Evolutionary conservation across 2,888 invertebrate genomes (phyloP).

Genomic region (Spisula subtruncata): DNA sequence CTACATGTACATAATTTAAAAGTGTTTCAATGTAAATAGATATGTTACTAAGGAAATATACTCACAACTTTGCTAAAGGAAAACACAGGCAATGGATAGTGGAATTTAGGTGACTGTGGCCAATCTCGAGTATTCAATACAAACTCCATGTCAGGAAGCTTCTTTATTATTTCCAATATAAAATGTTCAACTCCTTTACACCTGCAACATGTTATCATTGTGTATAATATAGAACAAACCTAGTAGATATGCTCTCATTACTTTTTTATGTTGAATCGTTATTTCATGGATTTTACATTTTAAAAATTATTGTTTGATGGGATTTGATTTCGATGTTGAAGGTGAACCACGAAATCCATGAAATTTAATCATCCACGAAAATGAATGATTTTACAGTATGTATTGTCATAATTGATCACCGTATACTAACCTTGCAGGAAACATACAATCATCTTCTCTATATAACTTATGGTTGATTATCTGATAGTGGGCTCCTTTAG

Average conservation of each 20-base stretch:
- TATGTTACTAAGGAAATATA: background rate
- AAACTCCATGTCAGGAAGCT: constrained; percentile 94
- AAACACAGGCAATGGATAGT: constrained; percentile 92
- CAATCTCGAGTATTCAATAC: constrained; percentile 97
- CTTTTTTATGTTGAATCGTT: too few species aligned
- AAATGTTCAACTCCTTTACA: constrained; percentile 97
- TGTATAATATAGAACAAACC: too few species aligned
- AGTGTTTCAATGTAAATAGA: too few species aligned
- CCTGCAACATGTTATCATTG: constrained; percentile 86
- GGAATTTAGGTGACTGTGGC: constrained; percentile 93
- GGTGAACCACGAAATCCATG: too few species aligned
- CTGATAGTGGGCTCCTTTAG: constrained; percentile 93
- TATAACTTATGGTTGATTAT: constrained; percentile 94
- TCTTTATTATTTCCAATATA: constrained; percentile 91
- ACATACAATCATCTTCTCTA: constrained; percentile 95
- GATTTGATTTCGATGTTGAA: too few species aligned
- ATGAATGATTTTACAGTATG: too few species aligned
- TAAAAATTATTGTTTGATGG: too few species aligned
- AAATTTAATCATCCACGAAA: too few species aligned
- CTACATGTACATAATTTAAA: too few species aligned
- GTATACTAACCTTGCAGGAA: constrained; percentile 90
- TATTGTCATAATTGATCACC: too few species aligned
- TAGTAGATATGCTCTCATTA: too few species aligned
- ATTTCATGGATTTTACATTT: too few species aligned
- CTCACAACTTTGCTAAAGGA: constrained; percentile 96